Conservation (phyloP, 2,888 invertebrate species). For the Miltochrista miniata region DNA sequence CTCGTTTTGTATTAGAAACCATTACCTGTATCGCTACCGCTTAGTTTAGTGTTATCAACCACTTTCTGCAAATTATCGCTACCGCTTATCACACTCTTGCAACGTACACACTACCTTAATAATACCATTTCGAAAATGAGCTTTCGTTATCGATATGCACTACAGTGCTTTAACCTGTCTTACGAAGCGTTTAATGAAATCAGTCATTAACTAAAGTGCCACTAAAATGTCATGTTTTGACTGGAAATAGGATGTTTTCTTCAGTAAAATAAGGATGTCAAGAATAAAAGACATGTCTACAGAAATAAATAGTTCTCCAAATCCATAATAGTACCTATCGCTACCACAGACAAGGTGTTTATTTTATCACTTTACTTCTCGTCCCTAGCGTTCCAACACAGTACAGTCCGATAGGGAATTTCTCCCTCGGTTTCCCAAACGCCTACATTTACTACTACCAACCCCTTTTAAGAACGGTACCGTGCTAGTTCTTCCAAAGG, state of each 20-base stretch:
- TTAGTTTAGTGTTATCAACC: too few relatives aligned
- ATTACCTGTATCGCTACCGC: slow-evolving; percentile 8
- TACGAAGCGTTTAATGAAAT: slow-evolving; percentile 71
- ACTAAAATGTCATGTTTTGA: slow-evolving; percentile 48
- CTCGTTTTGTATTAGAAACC: neutral
- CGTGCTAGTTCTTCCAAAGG: too few relatives aligned
- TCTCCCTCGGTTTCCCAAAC: too few relatives aligned
- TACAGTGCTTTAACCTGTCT: slow-evolving; percentile 49
- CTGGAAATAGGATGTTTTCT: slow-evolving; percentile 46
- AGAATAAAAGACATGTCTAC: neutral
- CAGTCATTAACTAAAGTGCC: slow-evolving; percentile 74
- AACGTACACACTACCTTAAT: slow-evolving; percentile 38
- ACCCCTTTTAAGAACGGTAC: too few relatives aligned
- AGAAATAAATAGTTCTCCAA: too few relatives aligned
- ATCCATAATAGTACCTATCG: too few relatives aligned
- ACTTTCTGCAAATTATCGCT: slow-evolving; percentile 2
- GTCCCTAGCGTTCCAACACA: too few relatives aligned
- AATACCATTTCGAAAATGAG: slow-evolving; percentile 58
- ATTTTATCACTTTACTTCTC: too few relatives aligned
- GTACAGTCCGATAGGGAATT: too few relatives aligned
- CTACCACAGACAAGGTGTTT: too few relatives aligned
- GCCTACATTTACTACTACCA: too few relatives aligned
- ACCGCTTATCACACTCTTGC: slow-evolving; percentile 19
- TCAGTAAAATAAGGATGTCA: slow-evolving; percentile 34
- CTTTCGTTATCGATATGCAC: slow-evolving; percentile 59